phyloP scores from a whole-genome alignment of 1,140 invertebrate species.

The Philopotamus ludificatus region DNA sequence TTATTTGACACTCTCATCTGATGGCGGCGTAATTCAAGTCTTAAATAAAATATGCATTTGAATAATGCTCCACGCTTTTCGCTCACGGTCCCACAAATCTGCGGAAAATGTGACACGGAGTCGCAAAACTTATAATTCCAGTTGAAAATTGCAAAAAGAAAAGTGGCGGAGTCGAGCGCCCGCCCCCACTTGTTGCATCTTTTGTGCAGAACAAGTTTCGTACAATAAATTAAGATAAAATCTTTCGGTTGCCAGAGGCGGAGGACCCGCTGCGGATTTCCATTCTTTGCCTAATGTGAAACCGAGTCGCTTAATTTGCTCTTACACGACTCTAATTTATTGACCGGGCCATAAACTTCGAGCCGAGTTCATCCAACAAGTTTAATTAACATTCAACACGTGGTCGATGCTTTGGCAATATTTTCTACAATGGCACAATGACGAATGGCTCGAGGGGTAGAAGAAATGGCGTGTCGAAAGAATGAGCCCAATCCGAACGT shows the following conservation, averaged over 20 bases:
- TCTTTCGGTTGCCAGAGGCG: background rate
- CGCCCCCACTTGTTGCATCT: background rate
- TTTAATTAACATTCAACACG: no score
- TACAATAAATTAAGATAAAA: conserved; percentile 4
- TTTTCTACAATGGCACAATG: no score
- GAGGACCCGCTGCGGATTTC: background rate
- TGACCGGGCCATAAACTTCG: no score
- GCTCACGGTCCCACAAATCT: background rate
- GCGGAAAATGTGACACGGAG: background rate
- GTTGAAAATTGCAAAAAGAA: background rate
- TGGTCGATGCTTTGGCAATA: no score
- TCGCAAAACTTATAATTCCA: background rate
- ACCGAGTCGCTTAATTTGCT: background rate
- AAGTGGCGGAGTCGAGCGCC: background rate
- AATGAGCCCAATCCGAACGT: no score
- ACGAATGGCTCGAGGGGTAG: no score
- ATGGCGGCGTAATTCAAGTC: no score
- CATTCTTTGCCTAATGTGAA: background rate
- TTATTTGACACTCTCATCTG: no score
- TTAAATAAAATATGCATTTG: no score
- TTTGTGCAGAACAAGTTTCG: conserved; percentile 1
- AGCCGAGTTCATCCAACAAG: no score
- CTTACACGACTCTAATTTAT: background rate
- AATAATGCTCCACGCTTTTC: no score
- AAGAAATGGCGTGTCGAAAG: no score